These are phyloP conservation scores for Phrynosoma blainvillii DNA, from an alignment of 2,113 vertebrate species.

Conservation along the genomic window DNA sequence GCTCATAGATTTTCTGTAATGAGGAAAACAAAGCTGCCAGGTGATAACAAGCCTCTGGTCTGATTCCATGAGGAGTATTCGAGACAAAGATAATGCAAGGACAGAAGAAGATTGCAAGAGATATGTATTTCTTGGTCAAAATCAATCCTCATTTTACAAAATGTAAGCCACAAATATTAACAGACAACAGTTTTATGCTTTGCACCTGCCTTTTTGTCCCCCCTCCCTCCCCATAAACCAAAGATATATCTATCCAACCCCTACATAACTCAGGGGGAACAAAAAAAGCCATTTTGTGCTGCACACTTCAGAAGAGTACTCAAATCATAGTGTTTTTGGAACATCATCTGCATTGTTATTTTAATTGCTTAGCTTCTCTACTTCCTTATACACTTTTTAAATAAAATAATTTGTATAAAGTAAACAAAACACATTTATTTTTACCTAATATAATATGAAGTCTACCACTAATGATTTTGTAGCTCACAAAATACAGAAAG, in stretches of 20 bases:
- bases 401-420: not conserved
- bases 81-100: conserved; percentile 1
- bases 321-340: not conserved
- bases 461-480: not conserved
- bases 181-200: not conserved
- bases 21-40: not conserved
- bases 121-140: conserved; percentile 1
- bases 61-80: not conserved
- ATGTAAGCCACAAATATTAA: not conserved
- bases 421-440: not conserved
- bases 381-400: not conserved
- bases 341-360: not conserved
- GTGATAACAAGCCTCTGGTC: not conserved
- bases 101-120: not conserved
- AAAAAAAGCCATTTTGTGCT: not conserved
- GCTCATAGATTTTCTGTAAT: not conserved
- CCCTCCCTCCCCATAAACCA: not conserved
- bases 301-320: not conserved
- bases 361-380: not conserved
- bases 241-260: not conserved
- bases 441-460: not conserved
- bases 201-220: not conserved
- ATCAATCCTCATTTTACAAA: not conserved
- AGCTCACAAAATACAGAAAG: not conserved
- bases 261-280: not conserved